Conservation (phyloP, 2,797 vertebrate genomes). For the Apodemus agrarius region DNA sequence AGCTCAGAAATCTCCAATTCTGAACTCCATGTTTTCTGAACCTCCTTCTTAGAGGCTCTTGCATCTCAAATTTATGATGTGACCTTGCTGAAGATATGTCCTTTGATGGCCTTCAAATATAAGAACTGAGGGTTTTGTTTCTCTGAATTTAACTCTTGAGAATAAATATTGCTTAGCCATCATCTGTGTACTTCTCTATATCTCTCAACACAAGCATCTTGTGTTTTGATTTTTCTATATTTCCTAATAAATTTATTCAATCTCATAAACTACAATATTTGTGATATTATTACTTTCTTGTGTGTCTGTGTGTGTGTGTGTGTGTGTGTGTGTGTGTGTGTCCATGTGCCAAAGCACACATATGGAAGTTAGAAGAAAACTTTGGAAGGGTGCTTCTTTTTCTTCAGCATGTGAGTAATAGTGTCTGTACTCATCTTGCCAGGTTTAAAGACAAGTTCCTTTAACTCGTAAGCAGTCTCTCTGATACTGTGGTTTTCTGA, state of each 20-base stretch:
- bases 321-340: background rate
- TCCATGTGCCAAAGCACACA: background rate
- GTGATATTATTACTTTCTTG: background rate
- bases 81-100: background rate
- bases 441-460: background rate
- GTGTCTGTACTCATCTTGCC: background rate
- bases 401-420: background rate
- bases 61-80: background rate
- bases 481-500: background rate
- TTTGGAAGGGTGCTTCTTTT: background rate
- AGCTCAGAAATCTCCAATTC: background rate
- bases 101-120: background rate
- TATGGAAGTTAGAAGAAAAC: background rate
- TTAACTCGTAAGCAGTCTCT: background rate
- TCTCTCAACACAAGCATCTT: background rate
- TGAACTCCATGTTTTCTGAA: background rate
- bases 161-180: background rate
- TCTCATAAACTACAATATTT: background rate
- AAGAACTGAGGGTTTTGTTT: background rate
- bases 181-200: background rate
- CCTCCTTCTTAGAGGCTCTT: background rate
- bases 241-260: conserved; percentile 39
- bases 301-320: background rate
- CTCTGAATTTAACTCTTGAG: background rate
- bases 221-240: background rate